Base-by-base conservation (phyloP, 2,797 vertebrate genomes). In the Myotis planiceps region DNA sequence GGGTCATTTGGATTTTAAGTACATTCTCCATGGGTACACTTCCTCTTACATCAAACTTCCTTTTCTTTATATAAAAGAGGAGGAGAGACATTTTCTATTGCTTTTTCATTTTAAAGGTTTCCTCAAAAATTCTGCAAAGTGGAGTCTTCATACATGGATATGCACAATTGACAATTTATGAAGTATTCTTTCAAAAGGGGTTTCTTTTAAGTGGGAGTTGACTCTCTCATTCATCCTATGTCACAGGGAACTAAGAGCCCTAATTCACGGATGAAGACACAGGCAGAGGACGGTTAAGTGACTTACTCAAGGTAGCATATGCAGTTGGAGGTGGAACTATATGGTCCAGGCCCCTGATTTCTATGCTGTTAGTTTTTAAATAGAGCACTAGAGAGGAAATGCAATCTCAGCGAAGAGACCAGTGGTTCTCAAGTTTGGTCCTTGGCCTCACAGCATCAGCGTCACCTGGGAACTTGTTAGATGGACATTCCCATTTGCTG, bases 1-100 rank as follows among this genome's bases (percentile, higher is more conserved):
- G 79, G 90, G 45, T 89, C 58, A 80, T 88, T 79, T 87, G 42
- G 82, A 80, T 92, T 95, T 91, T 92, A 92, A 85, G 71, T 93
- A 32, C 65, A 49, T 89, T 92, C 79, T 93, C 74, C 58, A 60
- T 0, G 55, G 58, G 13, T 23, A 80, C 4, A 81, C n/a, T 76
- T 92, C 25, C 42, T 63, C 81, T 82, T 72, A 66, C 9, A 78
- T 39, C 23, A 90, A 66, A 32, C n/a, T 95, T 92, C 32, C 34
- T 85, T 81, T 79, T 84, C 71, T 92, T 88, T 74, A 90, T 0
- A 45, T 27, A 65, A 55, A 78, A 88, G 51, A 25, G 42, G 71
- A 29, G 83, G 68, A 34, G 27, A 93, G n/a, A 69, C 6, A 85
- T 88, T 91, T 84, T 25, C 71, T 53, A 25, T 71, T 87, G 49